These are phyloP conservation scores for Halcyon senegalensis DNA, from an alignment of 2,113 vertebrate species.

Conservation along the genomic window DNA sequence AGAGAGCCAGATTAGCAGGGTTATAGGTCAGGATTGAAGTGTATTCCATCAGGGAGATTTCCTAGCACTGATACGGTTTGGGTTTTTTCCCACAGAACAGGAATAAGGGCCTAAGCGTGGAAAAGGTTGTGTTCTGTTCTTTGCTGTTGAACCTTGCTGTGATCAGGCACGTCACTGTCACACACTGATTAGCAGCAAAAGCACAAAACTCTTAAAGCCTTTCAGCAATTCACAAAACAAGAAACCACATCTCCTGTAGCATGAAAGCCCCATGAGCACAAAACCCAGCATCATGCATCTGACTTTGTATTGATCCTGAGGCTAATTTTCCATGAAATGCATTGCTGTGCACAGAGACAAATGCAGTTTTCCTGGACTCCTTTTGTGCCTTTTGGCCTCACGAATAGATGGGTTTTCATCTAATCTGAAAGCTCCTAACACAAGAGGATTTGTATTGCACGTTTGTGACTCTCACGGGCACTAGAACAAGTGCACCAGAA, in stretches of 20 bases:
- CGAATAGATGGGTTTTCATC: conserved; percentile 33
- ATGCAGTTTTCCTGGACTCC: conserved; percentile 12
- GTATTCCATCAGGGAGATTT: not conserved
- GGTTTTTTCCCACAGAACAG: not conserved
- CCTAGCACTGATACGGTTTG: not conserved
- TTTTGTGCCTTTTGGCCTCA: not conserved
- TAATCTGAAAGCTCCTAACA: conserved; percentile 21
- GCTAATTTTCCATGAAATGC: conserved; percentile 57
- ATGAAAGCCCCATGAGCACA: not conserved
- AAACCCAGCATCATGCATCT: not conserved
- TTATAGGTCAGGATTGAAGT: not conserved
- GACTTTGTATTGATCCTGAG: conserved; percentile 12
- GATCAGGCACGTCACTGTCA: not conserved
- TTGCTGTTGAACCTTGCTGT: conserved; percentile 16
- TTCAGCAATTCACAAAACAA: not conserved
- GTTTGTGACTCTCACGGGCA: not conserved
- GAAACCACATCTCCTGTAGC: conserved; percentile 21
- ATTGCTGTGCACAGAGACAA: not conserved
- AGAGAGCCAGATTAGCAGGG: not conserved
- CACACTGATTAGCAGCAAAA: conserved; percentile 14
- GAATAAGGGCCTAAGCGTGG: not conserved
- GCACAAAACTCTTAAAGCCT: not conserved
- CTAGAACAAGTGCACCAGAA: not conserved
- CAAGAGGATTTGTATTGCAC: not conserved
- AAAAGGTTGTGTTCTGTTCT: not conserved